Conservation (phyloP, 2,113 vertebrate species). For the Vidua chalybeata region DNA sequence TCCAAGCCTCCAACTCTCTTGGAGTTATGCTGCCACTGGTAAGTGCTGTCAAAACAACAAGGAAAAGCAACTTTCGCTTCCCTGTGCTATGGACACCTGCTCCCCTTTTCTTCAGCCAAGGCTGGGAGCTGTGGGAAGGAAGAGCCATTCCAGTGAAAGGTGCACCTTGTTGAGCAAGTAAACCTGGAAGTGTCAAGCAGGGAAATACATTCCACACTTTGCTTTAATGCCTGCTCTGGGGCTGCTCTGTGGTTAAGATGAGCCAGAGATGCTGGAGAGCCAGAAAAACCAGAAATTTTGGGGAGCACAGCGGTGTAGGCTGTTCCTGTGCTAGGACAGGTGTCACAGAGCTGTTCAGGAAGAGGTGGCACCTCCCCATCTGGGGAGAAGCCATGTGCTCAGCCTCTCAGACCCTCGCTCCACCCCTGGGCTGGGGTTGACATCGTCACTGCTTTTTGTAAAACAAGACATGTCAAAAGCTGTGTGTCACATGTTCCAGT, state of each 20-base stretch:
- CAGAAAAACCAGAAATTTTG: neutral
- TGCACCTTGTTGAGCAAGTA: neutral
- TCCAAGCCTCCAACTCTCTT: neutral
- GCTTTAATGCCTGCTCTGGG: neutral
- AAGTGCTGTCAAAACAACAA: neutral
- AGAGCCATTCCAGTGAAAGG: neutral
- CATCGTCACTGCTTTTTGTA: neutral
- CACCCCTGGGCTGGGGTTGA: fast-evolving
- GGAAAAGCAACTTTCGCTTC: neutral
- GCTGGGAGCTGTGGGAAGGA: fast-evolving
- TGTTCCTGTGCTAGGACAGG: neutral
- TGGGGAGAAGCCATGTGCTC: fast-evolving
- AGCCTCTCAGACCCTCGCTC: neutral
- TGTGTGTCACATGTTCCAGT: neutral
- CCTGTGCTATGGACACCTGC: neutral
- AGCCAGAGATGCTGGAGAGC: neutral
- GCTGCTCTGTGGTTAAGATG: neutral
- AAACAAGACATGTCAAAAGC: neutral
- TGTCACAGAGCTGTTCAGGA: neutral
- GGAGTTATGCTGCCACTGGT: fast-evolving
- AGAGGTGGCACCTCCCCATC: neutral
- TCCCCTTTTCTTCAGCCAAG: neutral
- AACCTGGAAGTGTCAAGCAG: neutral
- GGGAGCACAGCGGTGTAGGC: neutral
- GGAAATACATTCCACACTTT: neutral